Evolutionary conservation across 1,140 invertebrate genomes (phyloP).

Genomic region (Stegodyphus dumicola): DNA sequence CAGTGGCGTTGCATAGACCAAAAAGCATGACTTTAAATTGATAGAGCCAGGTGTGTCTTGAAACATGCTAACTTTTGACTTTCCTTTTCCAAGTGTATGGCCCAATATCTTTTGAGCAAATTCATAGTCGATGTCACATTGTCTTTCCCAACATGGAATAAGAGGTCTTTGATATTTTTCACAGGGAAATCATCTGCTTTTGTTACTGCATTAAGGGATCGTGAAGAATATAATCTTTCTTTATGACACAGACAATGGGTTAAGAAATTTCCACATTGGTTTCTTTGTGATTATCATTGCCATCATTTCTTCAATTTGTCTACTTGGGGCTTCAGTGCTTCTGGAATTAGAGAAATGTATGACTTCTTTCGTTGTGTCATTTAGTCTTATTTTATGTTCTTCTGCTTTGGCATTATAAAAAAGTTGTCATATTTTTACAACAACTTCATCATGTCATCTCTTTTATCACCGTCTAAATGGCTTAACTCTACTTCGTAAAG

Average conservation of each 20-base stretch:
- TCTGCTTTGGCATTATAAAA: neutral
- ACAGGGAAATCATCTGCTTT: conserved; percentile 1
- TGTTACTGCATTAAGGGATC: neutral
- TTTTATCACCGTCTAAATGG: conserved; percentile 5
- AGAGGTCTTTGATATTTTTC: neutral
- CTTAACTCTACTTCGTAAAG: neutral
- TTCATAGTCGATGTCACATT: neutral
- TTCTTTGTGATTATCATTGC: neutral
- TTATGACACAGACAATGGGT: neutral
- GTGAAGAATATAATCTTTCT: neutral
- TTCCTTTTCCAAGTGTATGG: neutral
- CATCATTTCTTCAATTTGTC: conserved; percentile 17
- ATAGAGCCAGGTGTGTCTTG: conserved; percentile 3
- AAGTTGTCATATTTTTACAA: neutral
- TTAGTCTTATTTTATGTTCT: neutral
- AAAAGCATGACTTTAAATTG: neutral
- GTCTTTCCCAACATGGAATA: neutral
- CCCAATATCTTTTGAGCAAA: neutral
- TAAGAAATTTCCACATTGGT: neutral
- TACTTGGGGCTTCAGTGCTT: neutral
- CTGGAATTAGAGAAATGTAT: neutral
- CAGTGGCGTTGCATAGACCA: conserved; percentile 64
- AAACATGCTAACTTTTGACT: neutral
- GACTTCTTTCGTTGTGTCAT: neutral
- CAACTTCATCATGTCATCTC: neutral